phyloP scores from a whole-genome alignment of 2,113 vertebrate species.

The Riparia riparia region DNA sequence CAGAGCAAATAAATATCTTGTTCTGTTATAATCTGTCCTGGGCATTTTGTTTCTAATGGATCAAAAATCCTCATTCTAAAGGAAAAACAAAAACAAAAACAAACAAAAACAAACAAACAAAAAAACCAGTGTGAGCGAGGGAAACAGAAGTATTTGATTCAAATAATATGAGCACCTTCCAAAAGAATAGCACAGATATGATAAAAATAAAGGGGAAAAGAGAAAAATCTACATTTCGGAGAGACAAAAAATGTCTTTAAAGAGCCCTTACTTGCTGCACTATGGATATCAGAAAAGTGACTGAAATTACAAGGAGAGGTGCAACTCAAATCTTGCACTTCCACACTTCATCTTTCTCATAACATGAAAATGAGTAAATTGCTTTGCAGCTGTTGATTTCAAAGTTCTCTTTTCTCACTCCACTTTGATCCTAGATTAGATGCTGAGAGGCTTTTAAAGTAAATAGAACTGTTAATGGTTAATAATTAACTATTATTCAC shows the following conservation, averaged over 20 bases:
- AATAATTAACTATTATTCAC: neutral
- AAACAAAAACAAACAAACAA: neutral
- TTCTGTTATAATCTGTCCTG: neutral
- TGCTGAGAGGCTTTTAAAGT: neutral
- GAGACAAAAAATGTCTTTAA: neutral
- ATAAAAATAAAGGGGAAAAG: rapidly evolving
- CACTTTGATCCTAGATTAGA: neutral
- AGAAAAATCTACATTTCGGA: neutral
- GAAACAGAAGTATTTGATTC: neutral
- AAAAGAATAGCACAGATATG: neutral
- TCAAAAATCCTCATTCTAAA: neutral
- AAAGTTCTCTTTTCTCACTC: neutral
- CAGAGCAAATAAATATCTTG: neutral
- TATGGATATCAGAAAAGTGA: neutral
- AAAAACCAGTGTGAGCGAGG: rapidly evolving
- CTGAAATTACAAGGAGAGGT: neutral
- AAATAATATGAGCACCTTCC: neutral
- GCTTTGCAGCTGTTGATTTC: neutral
- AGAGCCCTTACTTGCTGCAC: neutral
- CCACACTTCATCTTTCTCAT: neutral
- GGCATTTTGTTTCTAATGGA: neutral
- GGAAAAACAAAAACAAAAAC: neutral
- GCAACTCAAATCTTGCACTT: neutral
- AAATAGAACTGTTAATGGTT: neutral
- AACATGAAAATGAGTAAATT: neutral